These are phyloP conservation scores for Littorina saxatilis DNA, from an alignment of 1,140 invertebrate species.

Conservation along the genomic window DNA sequence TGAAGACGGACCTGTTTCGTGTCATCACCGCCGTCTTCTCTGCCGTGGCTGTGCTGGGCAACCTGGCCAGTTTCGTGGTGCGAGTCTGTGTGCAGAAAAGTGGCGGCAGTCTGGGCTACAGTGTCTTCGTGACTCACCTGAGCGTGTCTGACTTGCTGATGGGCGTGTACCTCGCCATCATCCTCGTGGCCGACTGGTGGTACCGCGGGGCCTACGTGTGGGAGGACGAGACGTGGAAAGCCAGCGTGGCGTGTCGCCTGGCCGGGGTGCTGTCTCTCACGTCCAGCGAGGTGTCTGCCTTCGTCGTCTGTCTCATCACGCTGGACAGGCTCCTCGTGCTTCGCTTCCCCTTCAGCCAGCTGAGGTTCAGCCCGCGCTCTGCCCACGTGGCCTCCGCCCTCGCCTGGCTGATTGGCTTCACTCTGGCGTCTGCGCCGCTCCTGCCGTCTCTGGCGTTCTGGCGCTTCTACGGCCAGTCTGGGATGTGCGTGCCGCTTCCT, in stretches of 20 bases:
- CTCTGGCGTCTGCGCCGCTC: conserved; percentile 32
- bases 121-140: conserved; percentile 54
- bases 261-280: conserved; percentile 38
- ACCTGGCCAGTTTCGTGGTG: conserved; percentile 43
- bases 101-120: conserved; percentile 25
- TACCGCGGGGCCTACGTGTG: conserved; percentile 54
- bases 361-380: background rate
- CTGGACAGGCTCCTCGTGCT: conserved; percentile 37
- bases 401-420: conserved; percentile 5
- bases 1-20: conserved; percentile 39
- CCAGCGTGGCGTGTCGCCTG: conserved; percentile 15
- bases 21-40: conserved; percentile 48
- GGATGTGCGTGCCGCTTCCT: conserved; percentile 54
- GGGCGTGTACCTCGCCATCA: conserved; percentile 38
- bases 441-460: conserved; percentile 29
- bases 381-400: conserved; percentile 16
- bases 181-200: conserved; percentile 32
- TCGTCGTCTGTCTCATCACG: conserved; percentile 54
- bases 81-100: conserved; percentile 7
- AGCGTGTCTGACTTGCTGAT: conserved; percentile 40
- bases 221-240: conserved; percentile 29
- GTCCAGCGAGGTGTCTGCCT: conserved; percentile 43
- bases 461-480: conserved; percentile 52
- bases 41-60: conserved; percentile 48
- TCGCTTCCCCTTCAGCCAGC: conserved; percentile 9